phyloP scores from a whole-genome alignment of 2,797 vertebrate genomes.

The Danio choprae region DNA sequence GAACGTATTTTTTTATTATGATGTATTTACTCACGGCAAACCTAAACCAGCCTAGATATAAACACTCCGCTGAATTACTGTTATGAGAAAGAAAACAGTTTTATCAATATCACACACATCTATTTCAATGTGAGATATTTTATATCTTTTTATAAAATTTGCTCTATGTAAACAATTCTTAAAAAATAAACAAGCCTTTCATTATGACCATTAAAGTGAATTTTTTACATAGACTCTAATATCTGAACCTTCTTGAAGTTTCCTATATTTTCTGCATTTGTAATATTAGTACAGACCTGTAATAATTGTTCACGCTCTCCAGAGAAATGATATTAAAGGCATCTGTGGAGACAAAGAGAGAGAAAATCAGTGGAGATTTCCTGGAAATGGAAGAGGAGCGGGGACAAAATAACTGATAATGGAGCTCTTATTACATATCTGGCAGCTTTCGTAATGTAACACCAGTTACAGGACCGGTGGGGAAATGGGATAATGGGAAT shows the following conservation, averaged over 20 bases:
- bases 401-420: slow-evolving; percentile 26
- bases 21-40: too few relatives aligned
- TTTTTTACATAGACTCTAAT: background rate
- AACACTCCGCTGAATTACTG: too few relatives aligned
- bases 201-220: background rate
- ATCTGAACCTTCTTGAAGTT: background rate
- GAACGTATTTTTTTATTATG: too few relatives aligned
- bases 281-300: slow-evolving; percentile 83
- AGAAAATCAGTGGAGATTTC: slow-evolving; percentile 31
- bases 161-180: too few relatives aligned
- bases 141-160: too few relatives aligned
- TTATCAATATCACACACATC: too few relatives aligned
- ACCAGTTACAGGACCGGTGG: slow-evolving; percentile 34
- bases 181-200: too few relatives aligned
- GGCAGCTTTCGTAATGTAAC: slow-evolving; percentile 60
- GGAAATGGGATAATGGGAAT: slow-evolving; percentile 30
- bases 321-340: slow-evolving; percentile 91
- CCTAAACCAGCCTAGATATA: too few relatives aligned
- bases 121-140: too few relatives aligned
- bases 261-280: background rate
- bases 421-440: slow-evolving; percentile 68
- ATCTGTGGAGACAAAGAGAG: slow-evolving; percentile 79
- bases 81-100: too few relatives aligned
- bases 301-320: slow-evolving; percentile 91
- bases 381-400: slow-evolving; percentile 36